These are phyloP conservation scores for Xylota sylvarum DNA, from an alignment of 2,888 invertebrate species.

Conservation along the genomic window DNA sequence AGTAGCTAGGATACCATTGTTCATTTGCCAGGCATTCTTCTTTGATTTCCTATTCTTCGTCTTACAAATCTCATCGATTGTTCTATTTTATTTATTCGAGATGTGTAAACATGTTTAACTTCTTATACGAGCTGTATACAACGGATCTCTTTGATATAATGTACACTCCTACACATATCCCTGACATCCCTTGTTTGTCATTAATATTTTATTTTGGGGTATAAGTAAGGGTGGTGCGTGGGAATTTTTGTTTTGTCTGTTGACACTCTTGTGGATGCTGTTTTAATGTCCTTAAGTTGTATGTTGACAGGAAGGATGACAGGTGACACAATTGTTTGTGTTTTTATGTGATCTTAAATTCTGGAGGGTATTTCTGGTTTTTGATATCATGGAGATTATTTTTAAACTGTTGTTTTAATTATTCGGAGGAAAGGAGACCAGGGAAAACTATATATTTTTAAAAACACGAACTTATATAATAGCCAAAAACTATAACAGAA, in stretches of 20 bases:
- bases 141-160: constrained; percentile 5
- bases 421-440: too few species aligned
- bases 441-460: too few species aligned
- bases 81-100: constrained; percentile 48
- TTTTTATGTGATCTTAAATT: constrained; percentile 15
- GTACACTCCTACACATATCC: constrained; percentile 5
- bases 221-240: constrained; percentile 10
- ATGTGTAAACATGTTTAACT: constrained; percentile 61
- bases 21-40: constrained; percentile 22
- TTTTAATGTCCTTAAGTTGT: constrained; percentile 46
- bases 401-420: neutral
- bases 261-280: constrained; percentile 4
- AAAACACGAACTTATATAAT: too few species aligned
- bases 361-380: neutral
- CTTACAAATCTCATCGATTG: constrained; percentile 31
- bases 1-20: constrained; percentile 18
- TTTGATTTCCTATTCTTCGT: constrained; percentile 25
- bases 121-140: constrained; percentile 36
- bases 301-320: constrained; percentile 34
- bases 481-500: too few species aligned
- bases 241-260: neutral
- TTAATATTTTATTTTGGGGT: constrained; percentile 22
- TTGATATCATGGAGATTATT: constrained; percentile 8
- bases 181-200: neutral
- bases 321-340: constrained; percentile 36